Conservation (phyloP, 1,140 invertebrate species). For the Habropoda laboriosa region DNA sequence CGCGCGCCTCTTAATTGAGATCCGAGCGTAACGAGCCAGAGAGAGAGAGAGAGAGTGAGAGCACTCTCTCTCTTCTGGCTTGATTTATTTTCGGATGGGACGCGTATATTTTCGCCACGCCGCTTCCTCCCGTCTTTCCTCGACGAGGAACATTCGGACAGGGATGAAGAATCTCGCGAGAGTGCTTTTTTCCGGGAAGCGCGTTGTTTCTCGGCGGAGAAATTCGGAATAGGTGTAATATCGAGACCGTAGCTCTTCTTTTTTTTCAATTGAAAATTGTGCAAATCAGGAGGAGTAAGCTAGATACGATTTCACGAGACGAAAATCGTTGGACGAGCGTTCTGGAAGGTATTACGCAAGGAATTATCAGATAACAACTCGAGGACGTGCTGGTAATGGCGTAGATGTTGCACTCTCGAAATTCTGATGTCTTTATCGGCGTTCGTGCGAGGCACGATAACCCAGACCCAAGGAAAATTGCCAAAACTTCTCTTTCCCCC, state of each 20-base stretch:
- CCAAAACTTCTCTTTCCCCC: slow-evolving; percentile 32
- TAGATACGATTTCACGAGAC: neutral
- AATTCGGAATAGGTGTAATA: too few relatives aligned
- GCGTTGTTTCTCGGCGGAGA: too few relatives aligned
- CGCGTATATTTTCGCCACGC: slow-evolving; percentile 7
- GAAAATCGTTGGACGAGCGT: slow-evolving; percentile 1
- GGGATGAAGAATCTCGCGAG: neutral
- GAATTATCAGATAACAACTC: slow-evolving; percentile 36
- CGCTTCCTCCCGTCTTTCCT: neutral
- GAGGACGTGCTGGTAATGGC: neutral
- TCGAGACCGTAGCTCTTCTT: too few relatives aligned
- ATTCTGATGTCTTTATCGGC: slow-evolving; percentile 20
- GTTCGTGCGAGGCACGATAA: slow-evolving; percentile 29
- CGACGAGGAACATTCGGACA: neutral
- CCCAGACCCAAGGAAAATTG: slow-evolving; percentile 36
- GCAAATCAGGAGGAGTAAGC: too few relatives aligned
- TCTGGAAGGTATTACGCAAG: slow-evolving; percentile 35
- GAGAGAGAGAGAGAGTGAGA: too few relatives aligned
- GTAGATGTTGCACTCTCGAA: slow-evolving; percentile 16
- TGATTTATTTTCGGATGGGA: slow-evolving; percentile 41
- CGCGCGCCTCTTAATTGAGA: slow-evolving; percentile 50
- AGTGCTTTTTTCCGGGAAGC: neutral
- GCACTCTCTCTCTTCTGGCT: neutral
- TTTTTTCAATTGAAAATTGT: too few relatives aligned
- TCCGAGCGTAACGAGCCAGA: slow-evolving; percentile 37